Base-by-base conservation (phyloP, 2,113 vertebrate species). In the Stercorarius parasiticus region DNA sequence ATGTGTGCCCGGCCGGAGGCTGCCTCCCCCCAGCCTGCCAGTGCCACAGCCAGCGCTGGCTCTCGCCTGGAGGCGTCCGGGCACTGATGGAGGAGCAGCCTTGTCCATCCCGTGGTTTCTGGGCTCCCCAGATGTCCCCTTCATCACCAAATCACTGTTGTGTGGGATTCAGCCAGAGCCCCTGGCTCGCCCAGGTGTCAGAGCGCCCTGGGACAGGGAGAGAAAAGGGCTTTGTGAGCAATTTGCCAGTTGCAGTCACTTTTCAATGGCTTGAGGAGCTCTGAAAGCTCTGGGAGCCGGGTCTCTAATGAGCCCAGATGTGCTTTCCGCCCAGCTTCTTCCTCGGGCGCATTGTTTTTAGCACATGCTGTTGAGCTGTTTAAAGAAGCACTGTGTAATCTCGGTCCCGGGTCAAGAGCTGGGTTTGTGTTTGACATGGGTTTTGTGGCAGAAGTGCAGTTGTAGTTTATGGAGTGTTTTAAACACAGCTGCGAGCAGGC, bases 61-160 rank as follows among this genome's bases (percentile, higher is more conserved):
- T 82, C 58, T 30, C 0, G 0, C 26, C 27, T 27, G 49, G 64
- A 30, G 74, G 55, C 1, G 0, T 21, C 61, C 0, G 0, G 70
- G 74, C 72, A 9, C 32, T 10, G 85, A 30, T 3, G 5, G 50
- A 26, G 73, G 20, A 87, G 84, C 74, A 61, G 56, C 74, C 27
- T 26, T 10, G 36, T 76, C 78, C 62, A 11, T 25, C 52, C 81
- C 1, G 0, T 30, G 34, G 1, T 27, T 34, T 15, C 74, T 42
- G 38, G n/a, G 52, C 73, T 87, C 56, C 81, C 69, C 56, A 61
- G 8, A 15, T 61, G 70, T 64, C 56, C 70, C 61, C 58, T 38
- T 21, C 4, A 16, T 47, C 74, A n/a, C 78, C 59, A 26, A 15
- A 9, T 23, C 2, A 0, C 47, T 20, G 20, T 29, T 19, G 23